Percentiles rank a stretch among this genome's conserved stretches.
These are phyloP conservation scores for Atrichornis clamosus DNA, from an alignment of 2,113 vertebrate species.

Conservation along the genomic window DNA sequence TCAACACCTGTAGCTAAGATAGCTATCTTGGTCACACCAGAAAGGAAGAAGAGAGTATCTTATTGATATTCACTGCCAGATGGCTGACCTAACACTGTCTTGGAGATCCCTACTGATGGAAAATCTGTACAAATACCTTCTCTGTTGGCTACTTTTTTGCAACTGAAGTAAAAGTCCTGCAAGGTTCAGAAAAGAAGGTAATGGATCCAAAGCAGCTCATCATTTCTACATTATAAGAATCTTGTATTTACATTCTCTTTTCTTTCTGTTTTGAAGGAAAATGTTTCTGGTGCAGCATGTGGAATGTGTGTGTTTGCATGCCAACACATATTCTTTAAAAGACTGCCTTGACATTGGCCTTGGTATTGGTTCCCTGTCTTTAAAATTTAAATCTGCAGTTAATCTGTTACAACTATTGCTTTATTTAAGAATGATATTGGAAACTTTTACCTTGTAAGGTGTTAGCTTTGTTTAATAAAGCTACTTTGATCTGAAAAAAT, in stretches of 20 bases:
- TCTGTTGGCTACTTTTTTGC: not conserved
- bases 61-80: not conserved
- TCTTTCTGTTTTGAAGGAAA: not conserved
- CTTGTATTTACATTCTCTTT: not conserved
- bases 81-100: not conserved
- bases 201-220: not conserved
- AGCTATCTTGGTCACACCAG: not conserved
- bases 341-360: not conserved
- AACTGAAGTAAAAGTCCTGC: not conserved
- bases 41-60: not conserved
- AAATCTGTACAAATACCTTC: not conserved
- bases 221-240: not conserved
- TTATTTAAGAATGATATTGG: not conserved
- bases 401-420: not conserved
- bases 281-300: not conserved
- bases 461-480: not conserved
- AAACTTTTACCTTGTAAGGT: not conserved
- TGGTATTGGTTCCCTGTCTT: not conserved
- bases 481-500: not conserved
- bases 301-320: not conserved
- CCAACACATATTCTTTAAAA: not conserved
- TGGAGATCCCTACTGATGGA: not conserved
- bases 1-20: not conserved
- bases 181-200: not conserved
- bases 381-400: not conserved